Evolutionary conservation across 2,113 vertebrate species (phyloP), one percentile per base, ranked within the genome.

Genomic region (Chloropsis hardwickii): DNA sequence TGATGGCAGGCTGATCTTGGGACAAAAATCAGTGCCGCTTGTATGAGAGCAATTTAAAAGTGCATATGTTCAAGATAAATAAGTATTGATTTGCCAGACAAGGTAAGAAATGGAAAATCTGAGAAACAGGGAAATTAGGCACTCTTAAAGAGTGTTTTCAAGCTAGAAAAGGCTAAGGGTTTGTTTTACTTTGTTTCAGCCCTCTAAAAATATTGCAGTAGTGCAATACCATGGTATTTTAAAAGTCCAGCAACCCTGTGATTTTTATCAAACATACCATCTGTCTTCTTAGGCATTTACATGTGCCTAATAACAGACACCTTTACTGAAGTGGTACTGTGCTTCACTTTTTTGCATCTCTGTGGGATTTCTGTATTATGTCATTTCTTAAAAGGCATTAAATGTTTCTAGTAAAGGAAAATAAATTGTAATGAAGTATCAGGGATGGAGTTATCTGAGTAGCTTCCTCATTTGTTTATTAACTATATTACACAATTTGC

Each of bases 1-100:
- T 95, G 95, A 77, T 97, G 90, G 96, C 97, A 97, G 97, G 93
- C 88, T 96, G 96, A 95, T 98, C 94, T 95, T 5, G 84, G 95
- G 95, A 95, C 95, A 96, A 96, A 95, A 97, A 97, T 92, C 84
- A 96, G 95, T 98, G 97, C 96, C 90, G 58, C 96, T 97, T 86
- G 90, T 94, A 95, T 97, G 97, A 97, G 95, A 96, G 95, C 96
- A 94, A 98, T 96, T 97, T 96, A 76, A 89, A 96, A 97, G 90
- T 18, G 39, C 83, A 88, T 95, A 37, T 92, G 86, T 61, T 77
- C 56, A 45, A 95, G 89, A 92, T 81, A 96, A 96, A 98, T 97
- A 98, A 95, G 97, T 97, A 98, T 93, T 98, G 95, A 97, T 97
- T 97, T 96, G 77, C 81, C 76, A 94, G 83, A 71, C 83, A 94